phyloP scores from a whole-genome alignment of 2,113 vertebrate genomes.

The Tricholaema leucomelas region DNA sequence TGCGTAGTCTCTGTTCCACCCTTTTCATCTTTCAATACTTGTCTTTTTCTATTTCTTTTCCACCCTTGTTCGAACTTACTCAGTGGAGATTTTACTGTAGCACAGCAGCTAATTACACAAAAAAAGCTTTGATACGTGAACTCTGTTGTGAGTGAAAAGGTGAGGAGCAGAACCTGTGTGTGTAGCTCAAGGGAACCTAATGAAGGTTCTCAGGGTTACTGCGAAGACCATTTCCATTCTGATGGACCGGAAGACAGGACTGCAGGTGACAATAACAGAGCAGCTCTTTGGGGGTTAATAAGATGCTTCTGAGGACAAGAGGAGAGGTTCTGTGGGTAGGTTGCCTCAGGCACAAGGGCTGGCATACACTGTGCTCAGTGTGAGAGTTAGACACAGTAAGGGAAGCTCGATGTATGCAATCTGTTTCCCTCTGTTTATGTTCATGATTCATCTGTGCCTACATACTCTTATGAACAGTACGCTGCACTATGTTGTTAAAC shows the following conservation, averaged over 20 bases:
- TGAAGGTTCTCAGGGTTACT: neutral
- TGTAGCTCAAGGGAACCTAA: neutral
- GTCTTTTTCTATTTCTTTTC: neutral
- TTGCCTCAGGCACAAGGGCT: neutral
- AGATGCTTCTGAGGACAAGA: neutral
- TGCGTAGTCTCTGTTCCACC: neutral
- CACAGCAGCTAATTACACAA: neutral
- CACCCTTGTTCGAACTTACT: neutral
- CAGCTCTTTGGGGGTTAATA: neutral
- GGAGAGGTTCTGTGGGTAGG: neutral
- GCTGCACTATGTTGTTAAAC: slow-evolving; percentile 58
- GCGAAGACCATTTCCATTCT: neutral
- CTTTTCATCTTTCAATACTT: neutral
- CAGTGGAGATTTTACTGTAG: neutral
- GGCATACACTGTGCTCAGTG: neutral
- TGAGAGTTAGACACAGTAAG: slow-evolving; percentile 11
- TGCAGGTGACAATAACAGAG: neutral
- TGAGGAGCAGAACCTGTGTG: neutral
- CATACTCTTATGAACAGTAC: slow-evolving; percentile 35
- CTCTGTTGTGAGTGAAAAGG: neutral
- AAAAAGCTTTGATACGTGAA: neutral
- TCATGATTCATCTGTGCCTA: slow-evolving; percentile 64
- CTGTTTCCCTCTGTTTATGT: slow-evolving; percentile 59
- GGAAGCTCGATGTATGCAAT: slow-evolving; percentile 43
- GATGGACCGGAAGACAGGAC: neutral